A percentile compares a stretch with the other conserved stretches of the same genome.
Evolutionary conservation across 2,113 vertebrate species (phyloP).

Genomic region (Microcebus ravelobensis): DNA sequence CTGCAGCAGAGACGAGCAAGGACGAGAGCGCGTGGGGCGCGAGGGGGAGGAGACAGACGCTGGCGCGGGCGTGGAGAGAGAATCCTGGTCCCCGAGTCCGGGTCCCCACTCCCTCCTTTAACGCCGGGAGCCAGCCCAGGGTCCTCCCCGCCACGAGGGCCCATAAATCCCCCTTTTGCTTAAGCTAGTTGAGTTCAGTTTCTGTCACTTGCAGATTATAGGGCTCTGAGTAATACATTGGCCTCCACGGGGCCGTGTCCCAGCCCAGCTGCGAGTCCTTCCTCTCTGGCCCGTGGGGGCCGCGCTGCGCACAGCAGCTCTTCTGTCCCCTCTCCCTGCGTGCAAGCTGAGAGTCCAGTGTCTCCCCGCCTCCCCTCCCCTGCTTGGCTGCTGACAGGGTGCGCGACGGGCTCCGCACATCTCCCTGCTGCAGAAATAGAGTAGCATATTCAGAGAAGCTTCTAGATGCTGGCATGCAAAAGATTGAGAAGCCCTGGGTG

Average conservation of each 20-base stretch:
- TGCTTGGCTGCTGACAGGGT: neutral
- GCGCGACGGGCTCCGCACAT: neutral
- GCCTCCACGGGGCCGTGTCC: neutral
- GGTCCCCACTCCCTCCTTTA: neutral
- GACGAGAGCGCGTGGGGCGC: neutral
- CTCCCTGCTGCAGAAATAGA: neutral
- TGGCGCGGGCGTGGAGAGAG: accelerated
- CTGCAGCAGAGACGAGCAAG: neutral
- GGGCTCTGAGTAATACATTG: neutral
- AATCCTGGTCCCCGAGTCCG: accelerated
- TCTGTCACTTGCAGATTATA: neutral
- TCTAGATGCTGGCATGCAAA: neutral
- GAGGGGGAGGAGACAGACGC: neutral
- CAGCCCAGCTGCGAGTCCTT: too few relatives aligned
- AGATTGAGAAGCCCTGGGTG: neutral
- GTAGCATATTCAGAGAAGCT: neutral
- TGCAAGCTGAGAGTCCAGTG: neutral
- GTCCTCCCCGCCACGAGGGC: neutral
- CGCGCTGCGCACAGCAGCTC: accelerated
- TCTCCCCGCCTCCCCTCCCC: neutral
- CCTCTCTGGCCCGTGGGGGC: too few relatives aligned
- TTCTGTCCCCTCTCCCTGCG: neutral
- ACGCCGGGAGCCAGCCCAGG: neutral
- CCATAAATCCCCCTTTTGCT: neutral
- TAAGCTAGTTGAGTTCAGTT: neutral